Conservation (phyloP, 2,888 invertebrate genomes). For the Operophtera brumata region DNA sequence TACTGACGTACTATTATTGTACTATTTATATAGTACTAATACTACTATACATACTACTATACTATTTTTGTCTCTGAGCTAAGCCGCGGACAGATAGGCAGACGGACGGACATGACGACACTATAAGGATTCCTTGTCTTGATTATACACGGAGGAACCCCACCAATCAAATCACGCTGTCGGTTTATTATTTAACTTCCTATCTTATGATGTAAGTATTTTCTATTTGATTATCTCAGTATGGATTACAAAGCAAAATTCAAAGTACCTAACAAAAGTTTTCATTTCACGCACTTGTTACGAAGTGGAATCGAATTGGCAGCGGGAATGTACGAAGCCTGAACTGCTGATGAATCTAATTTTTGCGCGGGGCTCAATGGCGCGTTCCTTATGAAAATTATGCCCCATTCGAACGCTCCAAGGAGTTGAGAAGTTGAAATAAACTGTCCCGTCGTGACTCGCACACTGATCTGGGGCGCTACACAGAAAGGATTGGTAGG, state of each 20-base stretch:
- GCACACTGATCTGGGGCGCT: slow-evolving; percentile 55
- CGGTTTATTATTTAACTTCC: neutral
- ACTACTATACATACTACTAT: no score
- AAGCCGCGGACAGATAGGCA: no score
- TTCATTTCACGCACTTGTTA: slow-evolving; percentile 67
- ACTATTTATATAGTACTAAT: no score
- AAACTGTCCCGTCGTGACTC: slow-evolving; percentile 77
- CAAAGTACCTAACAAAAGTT: slow-evolving; percentile 63
- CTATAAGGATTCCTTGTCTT: no score
- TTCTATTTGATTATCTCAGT: slow-evolving; percentile 11
- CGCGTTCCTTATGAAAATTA: slow-evolving; percentile 77
- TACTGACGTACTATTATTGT: no score
- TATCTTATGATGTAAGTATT: slow-evolving; percentile 7
- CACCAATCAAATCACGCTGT: neutral
- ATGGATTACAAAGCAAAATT: slow-evolving; percentile 49
- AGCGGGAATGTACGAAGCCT: slow-evolving; percentile 61
- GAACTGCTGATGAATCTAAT: slow-evolving; percentile 74
- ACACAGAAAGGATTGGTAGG: slow-evolving; percentile 23
- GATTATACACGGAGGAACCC: no score
- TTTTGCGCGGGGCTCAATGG: slow-evolving; percentile 65
- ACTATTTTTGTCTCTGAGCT: no score
- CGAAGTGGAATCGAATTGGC: slow-evolving; percentile 65
- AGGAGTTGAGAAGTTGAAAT: slow-evolving; percentile 76
- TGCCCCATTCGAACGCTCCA: slow-evolving; percentile 71
- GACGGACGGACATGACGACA: no score